Evolutionary conservation across 2,888 invertebrate species (phyloP).

Genomic region (Andrena camellia): DNA sequence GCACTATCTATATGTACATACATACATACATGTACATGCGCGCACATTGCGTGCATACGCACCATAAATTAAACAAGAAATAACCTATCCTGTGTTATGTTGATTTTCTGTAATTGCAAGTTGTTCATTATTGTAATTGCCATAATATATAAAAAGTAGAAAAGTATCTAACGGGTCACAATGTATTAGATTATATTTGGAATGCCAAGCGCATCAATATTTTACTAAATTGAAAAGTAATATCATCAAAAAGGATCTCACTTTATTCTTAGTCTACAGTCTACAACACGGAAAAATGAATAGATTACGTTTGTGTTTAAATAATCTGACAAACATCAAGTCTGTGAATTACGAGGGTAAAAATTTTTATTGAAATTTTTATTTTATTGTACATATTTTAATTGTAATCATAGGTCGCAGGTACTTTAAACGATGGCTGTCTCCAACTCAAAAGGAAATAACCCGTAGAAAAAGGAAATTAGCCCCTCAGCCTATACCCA

Average conservation of each 20-base stretch:
- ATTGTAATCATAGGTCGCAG: conserved; percentile 80
- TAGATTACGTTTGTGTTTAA: conserved; percentile 67
- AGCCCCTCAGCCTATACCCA: conserved; percentile 82
- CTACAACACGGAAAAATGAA: conserved; percentile 70
- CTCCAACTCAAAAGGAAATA: conserved; percentile 89
- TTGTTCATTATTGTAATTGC: too few species aligned
- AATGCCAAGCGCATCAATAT: conserved; percentile 1
- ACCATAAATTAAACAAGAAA: too few species aligned
- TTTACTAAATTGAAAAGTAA: neutral
- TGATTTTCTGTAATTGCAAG: too few species aligned
- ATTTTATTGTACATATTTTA: conserved; percentile 24
- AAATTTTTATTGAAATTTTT: neutral
- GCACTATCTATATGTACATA: too few species aligned
- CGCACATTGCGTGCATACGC: too few species aligned
- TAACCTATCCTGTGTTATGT: too few species aligned
- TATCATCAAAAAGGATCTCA: neutral
- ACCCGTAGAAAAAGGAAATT: conserved; percentile 86
- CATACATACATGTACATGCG: too few species aligned
- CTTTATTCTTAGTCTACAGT: neutral
- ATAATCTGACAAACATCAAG: conserved; percentile 55
- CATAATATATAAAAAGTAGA: too few species aligned
- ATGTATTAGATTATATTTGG: neutral
- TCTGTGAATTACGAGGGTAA: conserved; percentile 70
- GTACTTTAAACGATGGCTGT: conserved; percentile 88
- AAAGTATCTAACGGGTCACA: too few species aligned